Conservation (phyloP, 1,140 invertebrate genomes). For the Lutraria rhynchaena region DNA sequence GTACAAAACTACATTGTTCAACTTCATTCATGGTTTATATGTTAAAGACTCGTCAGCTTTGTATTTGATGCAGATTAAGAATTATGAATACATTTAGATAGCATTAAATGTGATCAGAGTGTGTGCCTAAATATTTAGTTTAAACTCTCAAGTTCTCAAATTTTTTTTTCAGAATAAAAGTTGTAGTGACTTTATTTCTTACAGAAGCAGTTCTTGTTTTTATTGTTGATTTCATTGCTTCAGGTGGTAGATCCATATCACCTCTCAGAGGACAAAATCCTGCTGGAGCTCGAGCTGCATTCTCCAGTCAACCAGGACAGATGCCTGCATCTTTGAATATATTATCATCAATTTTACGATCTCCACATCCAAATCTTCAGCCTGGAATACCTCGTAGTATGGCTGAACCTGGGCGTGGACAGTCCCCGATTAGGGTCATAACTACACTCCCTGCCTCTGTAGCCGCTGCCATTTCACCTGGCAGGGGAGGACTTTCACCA, state of each 20-base stretch:
- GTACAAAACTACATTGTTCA: no score
- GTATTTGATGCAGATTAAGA: no score
- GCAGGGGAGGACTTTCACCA: conserved; percentile 30
- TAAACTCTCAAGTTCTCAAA: no score
- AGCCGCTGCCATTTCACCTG: conserved; percentile 1
- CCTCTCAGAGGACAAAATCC: conserved; percentile 4
- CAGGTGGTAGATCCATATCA: conserved; percentile 15
- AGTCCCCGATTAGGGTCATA: conserved; percentile 43
- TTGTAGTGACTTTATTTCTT: no score
- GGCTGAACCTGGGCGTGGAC: not conserved
- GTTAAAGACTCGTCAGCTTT: no score
- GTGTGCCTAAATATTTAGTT: no score
- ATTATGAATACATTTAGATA: no score
- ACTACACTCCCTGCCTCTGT: conserved; percentile 1
- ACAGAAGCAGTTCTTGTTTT: not conserved
- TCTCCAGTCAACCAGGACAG: conserved; percentile 1
- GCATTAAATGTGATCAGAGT: no score
- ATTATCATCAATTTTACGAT: conserved; percentile 35
- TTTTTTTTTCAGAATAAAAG: no score
- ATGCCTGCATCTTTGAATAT: conserved; percentile 31
- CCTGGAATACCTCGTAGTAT: not conserved
- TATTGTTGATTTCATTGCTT: not conserved
- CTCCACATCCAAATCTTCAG: conserved; percentile 31
- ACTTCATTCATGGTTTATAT: no score
- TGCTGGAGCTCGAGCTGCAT: not conserved